phyloP scores from a whole-genome alignment of 2,888 invertebrate species.

The Artemia sinica region DNA sequence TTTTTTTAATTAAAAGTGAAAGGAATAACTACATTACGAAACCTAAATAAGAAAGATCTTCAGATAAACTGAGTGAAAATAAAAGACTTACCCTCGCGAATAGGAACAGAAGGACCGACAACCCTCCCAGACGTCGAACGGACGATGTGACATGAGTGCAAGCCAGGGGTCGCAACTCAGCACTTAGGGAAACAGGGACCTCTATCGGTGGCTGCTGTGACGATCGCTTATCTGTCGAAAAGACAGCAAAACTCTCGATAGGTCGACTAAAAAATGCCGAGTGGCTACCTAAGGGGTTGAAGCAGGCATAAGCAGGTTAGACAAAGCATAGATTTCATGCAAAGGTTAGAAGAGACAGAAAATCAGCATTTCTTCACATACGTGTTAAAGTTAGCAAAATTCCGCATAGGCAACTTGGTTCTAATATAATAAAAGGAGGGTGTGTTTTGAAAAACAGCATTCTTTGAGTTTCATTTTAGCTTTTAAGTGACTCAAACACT shows the following conservation, averaged over 20 bases:
- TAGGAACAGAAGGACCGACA: conserved; percentile 45
- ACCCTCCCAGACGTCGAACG: conserved; percentile 43
- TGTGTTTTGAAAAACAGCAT: no score
- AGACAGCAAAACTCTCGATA: conserved; percentile 31
- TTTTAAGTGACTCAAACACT: no score
- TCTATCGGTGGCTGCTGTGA: conserved; percentile 36
- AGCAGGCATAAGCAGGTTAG: conserved; percentile 8
- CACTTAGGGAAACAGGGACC: conserved; percentile 30
- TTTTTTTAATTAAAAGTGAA: no score
- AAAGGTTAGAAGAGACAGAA: background rate
- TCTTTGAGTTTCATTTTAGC: no score
- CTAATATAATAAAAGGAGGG: no score
- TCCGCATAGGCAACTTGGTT: no score
- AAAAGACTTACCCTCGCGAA: conserved; percentile 42
- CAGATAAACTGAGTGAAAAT: background rate
- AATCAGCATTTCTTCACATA: no score
- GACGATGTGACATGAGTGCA: conserved; percentile 41
- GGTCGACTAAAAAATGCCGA: conserved; percentile 14
- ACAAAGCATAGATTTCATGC: background rate
- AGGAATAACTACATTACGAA: no score
- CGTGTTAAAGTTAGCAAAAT: no score
- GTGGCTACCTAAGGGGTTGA: conserved; percentile 11
- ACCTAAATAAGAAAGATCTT: no score
- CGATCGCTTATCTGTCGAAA: conserved; percentile 34
- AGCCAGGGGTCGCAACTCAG: conserved; percentile 35